phyloP scores from a whole-genome alignment of 1,140 invertebrate species.

The Lepidurus packardi region DNA sequence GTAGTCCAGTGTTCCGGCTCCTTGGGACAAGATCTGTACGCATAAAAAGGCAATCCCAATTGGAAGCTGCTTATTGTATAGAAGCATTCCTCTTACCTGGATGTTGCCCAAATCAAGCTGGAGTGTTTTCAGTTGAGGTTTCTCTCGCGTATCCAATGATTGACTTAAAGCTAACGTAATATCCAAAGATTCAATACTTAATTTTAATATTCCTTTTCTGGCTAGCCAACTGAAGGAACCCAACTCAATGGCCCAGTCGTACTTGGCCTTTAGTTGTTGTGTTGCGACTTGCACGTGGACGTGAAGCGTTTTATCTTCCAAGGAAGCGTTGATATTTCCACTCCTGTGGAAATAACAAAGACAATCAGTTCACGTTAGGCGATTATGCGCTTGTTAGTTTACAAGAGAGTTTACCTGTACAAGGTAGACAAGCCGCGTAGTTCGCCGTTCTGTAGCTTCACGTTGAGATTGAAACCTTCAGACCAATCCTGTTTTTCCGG shows the following conservation, averaged over 20 bases:
- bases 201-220: conserved; percentile 61
- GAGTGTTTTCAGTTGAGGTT: conserved; percentile 61
- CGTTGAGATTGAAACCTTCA: conserved; percentile 34
- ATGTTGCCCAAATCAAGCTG: conserved; percentile 76
- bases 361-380: background rate
- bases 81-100: conserved; percentile 49
- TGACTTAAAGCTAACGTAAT: conserved; percentile 58
- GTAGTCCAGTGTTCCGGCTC: conserved; percentile 74
- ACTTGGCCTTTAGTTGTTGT: conserved; percentile 59
- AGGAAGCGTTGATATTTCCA: conserved; percentile 64
- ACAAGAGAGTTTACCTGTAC: conserved; percentile 48
- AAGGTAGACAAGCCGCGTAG: conserved; percentile 70
- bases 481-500: conserved; percentile 40
- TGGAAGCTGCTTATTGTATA: background rate
- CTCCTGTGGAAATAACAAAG: conserved; percentile 46
- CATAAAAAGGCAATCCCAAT: background rate
- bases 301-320: conserved; percentile 62
- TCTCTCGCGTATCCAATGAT: conserved; percentile 65
- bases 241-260: conserved; percentile 64
- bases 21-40: conserved; percentile 48
- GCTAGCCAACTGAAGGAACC: conserved; percentile 55
- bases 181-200: conserved; percentile 67
- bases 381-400: background rate
- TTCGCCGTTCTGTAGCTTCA: conserved; percentile 59
- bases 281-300: conserved; percentile 62